Conservation (phyloP, 1,140 invertebrate genomes). For the Carcinoscorpius rotundicauda region DNA sequence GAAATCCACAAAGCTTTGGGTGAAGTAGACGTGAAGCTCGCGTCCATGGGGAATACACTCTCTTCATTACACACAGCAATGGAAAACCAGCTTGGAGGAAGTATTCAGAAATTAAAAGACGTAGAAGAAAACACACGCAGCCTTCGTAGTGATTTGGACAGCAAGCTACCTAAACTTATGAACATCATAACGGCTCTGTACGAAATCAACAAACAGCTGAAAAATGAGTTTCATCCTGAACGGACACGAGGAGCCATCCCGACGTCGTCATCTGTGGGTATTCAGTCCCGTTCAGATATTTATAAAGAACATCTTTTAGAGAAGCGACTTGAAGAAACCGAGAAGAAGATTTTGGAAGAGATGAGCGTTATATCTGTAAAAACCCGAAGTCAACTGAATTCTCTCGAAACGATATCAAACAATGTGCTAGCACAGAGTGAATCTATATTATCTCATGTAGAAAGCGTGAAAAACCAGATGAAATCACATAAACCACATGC, state of each 20-base stretch:
- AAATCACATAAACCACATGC: neutral
- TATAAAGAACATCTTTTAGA: neutral
- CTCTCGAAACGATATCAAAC: neutral
- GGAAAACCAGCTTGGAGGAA: neutral
- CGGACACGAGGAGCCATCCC: neutral
- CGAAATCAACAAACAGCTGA: slow-evolving; percentile 17
- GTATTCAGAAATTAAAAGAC: slow-evolving; percentile 8
- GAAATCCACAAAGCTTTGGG: neutral
- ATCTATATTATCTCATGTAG: neutral
- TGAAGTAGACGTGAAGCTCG: neutral
- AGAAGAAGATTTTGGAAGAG: slow-evolving; percentile 15
- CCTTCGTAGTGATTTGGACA: slow-evolving; percentile 13
- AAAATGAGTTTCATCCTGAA: neutral
- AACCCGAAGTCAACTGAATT: neutral
- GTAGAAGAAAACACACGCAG: slow-evolving; percentile 8
- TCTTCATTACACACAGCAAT: neutral
- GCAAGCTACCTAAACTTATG: slow-evolving; percentile 17
- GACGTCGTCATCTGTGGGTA: neutral
- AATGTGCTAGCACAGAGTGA: neutral
- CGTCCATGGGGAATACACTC: slow-evolving; percentile 2
- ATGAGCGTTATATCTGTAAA: neutral
- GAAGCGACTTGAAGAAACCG: slow-evolving; percentile 13
- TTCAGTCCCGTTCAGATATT: neutral
- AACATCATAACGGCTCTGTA: slow-evolving; percentile 12
- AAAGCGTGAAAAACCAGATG: neutral